A percentile compares a stretch with the other conserved stretches of the same genome.
These are phyloP conservation scores for Lasiommata megera DNA, from an alignment of 2,888 invertebrate genomes.

Conservation along the genomic window DNA sequence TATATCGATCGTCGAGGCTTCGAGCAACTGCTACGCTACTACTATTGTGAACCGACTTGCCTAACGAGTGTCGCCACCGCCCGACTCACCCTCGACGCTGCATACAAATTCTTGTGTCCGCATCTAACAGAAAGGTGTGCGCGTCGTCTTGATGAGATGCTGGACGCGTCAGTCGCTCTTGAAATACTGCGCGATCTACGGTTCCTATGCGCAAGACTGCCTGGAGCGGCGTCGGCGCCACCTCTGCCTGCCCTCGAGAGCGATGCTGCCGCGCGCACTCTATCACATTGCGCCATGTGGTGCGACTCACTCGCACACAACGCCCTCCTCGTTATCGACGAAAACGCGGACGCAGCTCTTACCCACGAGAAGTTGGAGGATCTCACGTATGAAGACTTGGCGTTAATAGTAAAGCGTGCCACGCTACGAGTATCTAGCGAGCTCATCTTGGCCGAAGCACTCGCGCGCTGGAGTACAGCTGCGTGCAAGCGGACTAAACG, in stretches of 20 bases:
- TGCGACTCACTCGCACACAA: slow-evolving; percentile 85
- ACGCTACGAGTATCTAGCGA: slow-evolving; percentile 85
- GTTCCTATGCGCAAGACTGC: slow-evolving; percentile 66
- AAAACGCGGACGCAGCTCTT: slow-evolving; percentile 64
- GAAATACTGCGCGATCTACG: slow-evolving; percentile 83
- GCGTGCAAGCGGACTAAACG: slow-evolving; percentile 69
- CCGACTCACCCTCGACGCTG: slow-evolving; percentile 86
- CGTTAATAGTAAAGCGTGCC: slow-evolving; percentile 84
- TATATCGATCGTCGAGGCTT: slow-evolving; percentile 85
- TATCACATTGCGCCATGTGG: slow-evolving; percentile 72
- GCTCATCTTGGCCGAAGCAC: slow-evolving; percentile 81
- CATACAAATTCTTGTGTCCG: slow-evolving; percentile 87
- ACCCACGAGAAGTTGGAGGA: slow-evolving; percentile 74
- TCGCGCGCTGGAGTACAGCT: slow-evolving; percentile 79
- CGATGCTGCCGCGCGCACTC: slow-evolving; percentile 59
- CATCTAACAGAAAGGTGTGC: slow-evolving; percentile 86
- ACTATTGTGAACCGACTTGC: slow-evolving; percentile 83
- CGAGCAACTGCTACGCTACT: slow-evolving; percentile 83
- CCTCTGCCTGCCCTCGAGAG: slow-evolving; percentile 66
- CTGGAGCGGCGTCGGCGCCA: slow-evolving; percentile 75
- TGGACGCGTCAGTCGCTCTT: slow-evolving; percentile 84
- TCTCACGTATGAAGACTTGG: slow-evolving; percentile 83
- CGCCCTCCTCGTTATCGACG: slow-evolving; percentile 81
- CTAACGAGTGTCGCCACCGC: slow-evolving; percentile 84
- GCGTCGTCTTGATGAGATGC: slow-evolving; percentile 83